A percentile compares a stretch with the other conserved stretches of the same genome.
phyloP scores from a whole-genome alignment of 1,140 invertebrate genomes.

The Achroia grisella region DNA sequence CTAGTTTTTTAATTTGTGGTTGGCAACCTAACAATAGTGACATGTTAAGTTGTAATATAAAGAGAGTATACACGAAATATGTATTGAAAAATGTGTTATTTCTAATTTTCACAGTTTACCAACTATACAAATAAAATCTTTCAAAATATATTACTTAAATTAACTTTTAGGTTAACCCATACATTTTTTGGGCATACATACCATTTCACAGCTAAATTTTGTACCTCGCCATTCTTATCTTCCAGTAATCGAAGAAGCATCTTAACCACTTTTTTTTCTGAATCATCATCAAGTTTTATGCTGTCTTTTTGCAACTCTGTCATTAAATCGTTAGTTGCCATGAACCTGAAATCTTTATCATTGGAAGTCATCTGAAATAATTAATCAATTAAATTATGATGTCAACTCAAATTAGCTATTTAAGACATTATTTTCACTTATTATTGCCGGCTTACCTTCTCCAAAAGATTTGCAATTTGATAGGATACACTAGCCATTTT shows the following conservation, averaged over 20 bases:
- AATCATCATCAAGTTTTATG: conserved; percentile 99
- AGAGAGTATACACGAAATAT: no score
- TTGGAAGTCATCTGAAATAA: conserved; percentile 93
- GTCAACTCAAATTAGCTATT: no score
- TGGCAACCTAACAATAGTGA: no score
- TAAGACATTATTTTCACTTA: no score
- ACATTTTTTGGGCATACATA: conserved; percentile 70
- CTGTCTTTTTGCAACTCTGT: conserved; percentile 98
- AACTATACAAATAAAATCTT: no score
- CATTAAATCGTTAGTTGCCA: conserved; percentile 99
- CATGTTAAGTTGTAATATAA: no score
- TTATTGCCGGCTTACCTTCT: conserved; percentile 81
- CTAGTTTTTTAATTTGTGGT: no score
- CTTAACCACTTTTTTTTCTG: conserved; percentile 97
- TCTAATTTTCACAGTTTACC: no score
- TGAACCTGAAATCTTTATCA: conserved; percentile 99
- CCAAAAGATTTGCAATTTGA: conserved; percentile 96
- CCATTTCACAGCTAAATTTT: conserved; percentile 99
- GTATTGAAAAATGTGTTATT: no score
- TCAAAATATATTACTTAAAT: no score
- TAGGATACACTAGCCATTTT: conserved; percentile 94
- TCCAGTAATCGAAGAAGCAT: conserved; percentile 96
- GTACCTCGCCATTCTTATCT: conserved; percentile 99
- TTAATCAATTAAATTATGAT: conserved; percentile 3
- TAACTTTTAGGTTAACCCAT: no score